Conservation (phyloP, 2,888 invertebrate species). For the Hirudinaria manillensis region DNA sequence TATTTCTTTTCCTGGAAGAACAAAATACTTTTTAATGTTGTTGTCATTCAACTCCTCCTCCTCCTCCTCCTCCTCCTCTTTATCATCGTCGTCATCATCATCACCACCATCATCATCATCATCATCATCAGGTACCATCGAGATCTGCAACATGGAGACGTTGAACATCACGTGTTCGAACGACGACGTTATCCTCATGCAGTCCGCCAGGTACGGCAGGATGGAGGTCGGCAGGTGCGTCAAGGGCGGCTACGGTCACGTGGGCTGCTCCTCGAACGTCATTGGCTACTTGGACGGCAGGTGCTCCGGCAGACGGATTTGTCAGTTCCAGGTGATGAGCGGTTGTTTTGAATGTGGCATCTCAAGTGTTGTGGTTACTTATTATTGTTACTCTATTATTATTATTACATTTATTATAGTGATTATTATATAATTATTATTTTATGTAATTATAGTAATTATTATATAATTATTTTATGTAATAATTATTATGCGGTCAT, state of each 20-base stretch:
- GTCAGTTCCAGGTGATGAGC: slow-evolving; percentile 17
- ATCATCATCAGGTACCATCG: slow-evolving; percentile 18
- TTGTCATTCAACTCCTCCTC: neutral
- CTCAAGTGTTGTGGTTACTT: neutral
- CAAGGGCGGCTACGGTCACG: slow-evolving; percentile 22
- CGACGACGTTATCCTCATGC: slow-evolving; percentile 14
- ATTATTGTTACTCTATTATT: slow-evolving; percentile 16
- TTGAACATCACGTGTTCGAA: neutral
- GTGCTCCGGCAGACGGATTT: slow-evolving; percentile 24
- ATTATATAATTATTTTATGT: neutral
- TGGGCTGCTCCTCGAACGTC: slow-evolving; percentile 27
- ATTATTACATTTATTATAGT: slow-evolving; percentile 12
- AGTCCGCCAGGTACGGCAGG: slow-evolving; percentile 21
- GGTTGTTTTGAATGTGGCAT: neutral
- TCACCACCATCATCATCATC: neutral
- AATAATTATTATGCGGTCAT: neutral
- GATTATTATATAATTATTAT: neutral
- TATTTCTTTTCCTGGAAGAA: too few species aligned
- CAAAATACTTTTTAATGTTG: too few species aligned
- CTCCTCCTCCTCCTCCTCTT: slow-evolving; percentile 3
- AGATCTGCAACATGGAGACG: slow-evolving; percentile 16
- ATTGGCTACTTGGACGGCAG: slow-evolving; percentile 19
- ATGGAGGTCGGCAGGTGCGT: slow-evolving; percentile 25
- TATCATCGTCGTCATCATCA: slow-evolving; percentile 1
- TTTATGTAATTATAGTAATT: neutral